phyloP scores from a whole-genome alignment of 2,888 invertebrate species.

The Limnephilus rhombicus region DNA sequence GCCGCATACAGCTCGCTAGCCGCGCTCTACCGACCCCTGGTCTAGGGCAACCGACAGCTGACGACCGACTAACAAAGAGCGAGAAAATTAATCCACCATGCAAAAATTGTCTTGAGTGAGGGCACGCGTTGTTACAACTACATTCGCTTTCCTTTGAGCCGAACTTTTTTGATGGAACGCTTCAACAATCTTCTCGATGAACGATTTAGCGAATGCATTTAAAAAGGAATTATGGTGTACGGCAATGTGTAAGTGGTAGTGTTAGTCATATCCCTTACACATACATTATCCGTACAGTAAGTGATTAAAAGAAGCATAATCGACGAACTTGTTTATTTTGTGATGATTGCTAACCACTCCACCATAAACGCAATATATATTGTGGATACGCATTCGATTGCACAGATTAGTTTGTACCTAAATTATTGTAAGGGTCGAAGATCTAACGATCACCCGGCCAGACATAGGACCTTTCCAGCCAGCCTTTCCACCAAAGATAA shows the following conservation, averaged over 20 bases:
- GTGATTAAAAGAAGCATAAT: too few species aligned
- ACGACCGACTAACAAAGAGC: not conserved
- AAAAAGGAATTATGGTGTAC: not conserved
- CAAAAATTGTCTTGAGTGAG: not conserved
- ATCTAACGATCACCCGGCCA: not conserved
- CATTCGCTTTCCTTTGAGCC: not conserved
- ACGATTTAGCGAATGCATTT: not conserved
- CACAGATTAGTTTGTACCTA: not conserved
- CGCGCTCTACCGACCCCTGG: too few species aligned
- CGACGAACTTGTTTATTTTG: too few species aligned
- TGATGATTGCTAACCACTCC: too few species aligned
- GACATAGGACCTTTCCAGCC: not conserved
- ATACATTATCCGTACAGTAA: too few species aligned
- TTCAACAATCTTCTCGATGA: not conserved
- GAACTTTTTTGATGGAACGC: not conserved
- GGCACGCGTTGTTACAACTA: not conserved
- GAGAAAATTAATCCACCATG: not conserved
- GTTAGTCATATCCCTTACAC: not conserved
- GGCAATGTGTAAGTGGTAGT: not conserved
- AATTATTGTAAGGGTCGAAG: not conserved
- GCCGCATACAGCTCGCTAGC: too few species aligned
- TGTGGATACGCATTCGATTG: too few species aligned
- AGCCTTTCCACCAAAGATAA: not conserved
- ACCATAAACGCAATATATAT: too few species aligned
- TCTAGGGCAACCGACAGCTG: not conserved